Evolutionary conservation across 2,888 invertebrate species (phyloP).

Genomic region (Agrenia bidenticulata): DNA sequence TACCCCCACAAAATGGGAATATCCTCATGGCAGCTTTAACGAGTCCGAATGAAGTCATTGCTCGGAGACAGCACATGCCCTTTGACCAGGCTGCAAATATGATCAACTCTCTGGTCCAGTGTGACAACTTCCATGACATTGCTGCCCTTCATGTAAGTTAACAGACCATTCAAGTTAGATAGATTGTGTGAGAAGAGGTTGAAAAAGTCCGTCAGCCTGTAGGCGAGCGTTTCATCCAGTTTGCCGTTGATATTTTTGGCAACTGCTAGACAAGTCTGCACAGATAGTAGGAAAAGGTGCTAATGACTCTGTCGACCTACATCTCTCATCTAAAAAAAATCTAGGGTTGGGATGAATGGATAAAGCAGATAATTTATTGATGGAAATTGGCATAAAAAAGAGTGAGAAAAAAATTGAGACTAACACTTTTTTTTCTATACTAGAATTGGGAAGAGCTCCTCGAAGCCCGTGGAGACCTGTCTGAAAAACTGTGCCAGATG

Average conservation of each 20-base stretch:
- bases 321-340: conserved; percentile 9
- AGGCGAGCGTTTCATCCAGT: neutral
- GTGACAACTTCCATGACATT: conserved; percentile 95
- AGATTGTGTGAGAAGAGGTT: too few relatives aligned
- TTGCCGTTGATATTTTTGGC: neutral
- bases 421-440: neutral
- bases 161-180: neutral
- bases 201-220: neutral
- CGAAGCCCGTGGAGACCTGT: conserved; percentile 86
- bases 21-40: conserved; percentile 92
- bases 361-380: conserved; percentile 22
- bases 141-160: conserved; percentile 69
- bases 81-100: conserved; percentile 81
- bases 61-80: conserved; percentile 72
- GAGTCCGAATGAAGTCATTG: conserved; percentile 79
- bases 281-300: conserved; percentile 27
- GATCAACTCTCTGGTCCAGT: conserved; percentile 90
- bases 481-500: conserved; percentile 89
- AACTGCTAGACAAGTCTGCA: neutral
- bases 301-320: conserved; percentile 44
- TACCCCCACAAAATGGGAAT: conserved; percentile 82
- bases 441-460: conserved; percentile 85
- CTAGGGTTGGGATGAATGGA: too few relatives aligned
- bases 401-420: neutral
- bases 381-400: conserved; percentile 8